Conservation (phyloP, 2,113 vertebrate species). For the Otis tarda region DNA sequence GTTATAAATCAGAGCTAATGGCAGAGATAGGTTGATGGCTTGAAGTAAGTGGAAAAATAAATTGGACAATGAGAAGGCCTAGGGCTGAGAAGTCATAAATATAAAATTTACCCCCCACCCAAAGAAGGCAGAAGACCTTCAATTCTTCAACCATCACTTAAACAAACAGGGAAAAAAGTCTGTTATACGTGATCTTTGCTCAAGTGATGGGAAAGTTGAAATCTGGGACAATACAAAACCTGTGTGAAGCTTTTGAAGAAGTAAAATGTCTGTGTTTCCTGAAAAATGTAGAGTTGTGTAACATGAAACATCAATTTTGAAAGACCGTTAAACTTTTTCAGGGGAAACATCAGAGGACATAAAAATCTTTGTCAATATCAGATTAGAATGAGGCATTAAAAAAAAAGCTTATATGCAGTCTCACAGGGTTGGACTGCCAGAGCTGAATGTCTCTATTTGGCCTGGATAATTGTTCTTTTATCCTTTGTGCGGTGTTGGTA, state of each 20-base stretch:
- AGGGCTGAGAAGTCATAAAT: slow-evolving; percentile 68
- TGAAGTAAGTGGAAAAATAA: slow-evolving; percentile 76
- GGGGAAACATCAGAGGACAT: slow-evolving; percentile 13
- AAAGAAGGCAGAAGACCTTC: slow-evolving; percentile 13
- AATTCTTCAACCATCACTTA: slow-evolving; percentile 47
- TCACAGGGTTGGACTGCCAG: background rate
- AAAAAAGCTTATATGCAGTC: background rate
- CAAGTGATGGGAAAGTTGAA: background rate
- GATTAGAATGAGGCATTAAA: slow-evolving; percentile 20
- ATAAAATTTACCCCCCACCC: slow-evolving; percentile 50
- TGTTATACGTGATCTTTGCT: background rate
- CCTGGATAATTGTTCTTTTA: slow-evolving; percentile 47
- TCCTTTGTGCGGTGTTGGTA: background rate
- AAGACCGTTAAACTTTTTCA: background rate
- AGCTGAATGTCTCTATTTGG: slow-evolving; percentile 37
- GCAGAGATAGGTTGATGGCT: slow-evolving; percentile 71
- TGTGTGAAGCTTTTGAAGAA: background rate
- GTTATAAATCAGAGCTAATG: slow-evolving; percentile 75
- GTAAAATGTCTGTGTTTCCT: background rate
- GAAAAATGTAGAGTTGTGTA: background rate
- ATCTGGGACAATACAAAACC: slow-evolving; percentile 5
- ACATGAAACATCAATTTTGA: slow-evolving; percentile 4
- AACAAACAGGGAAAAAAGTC: background rate
- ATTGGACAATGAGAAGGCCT: slow-evolving; percentile 54
- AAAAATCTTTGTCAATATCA: slow-evolving; percentile 52